phyloP scores from a whole-genome alignment of 2,113 vertebrate genomes.

The Plotosus lineatus region DNA sequence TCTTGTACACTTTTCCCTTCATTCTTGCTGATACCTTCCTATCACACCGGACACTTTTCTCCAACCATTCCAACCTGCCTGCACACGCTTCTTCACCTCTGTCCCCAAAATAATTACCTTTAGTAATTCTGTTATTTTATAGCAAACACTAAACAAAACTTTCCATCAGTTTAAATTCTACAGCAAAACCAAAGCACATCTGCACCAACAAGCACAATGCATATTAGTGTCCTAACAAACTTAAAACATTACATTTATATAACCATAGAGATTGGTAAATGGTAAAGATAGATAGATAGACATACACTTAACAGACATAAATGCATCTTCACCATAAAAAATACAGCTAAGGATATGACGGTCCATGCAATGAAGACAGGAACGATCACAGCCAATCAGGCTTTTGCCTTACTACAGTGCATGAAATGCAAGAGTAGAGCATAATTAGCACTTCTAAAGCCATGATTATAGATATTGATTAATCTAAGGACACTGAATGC shows the following conservation, averaged over 20 bases:
- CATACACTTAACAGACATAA: no score
- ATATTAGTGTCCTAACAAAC: slow-evolving; percentile 51
- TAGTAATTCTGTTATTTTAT: no score
- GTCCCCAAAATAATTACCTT: slow-evolving; percentile 8
- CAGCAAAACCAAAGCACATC: slow-evolving; percentile 42
- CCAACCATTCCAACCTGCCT: no score
- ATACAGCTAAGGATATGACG: slow-evolving; percentile 63
- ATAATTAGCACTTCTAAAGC: neutral
- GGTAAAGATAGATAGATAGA: no score
- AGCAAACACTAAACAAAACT: slow-evolving; percentile 17
- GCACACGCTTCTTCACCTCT: no score
- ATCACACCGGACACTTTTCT: no score
- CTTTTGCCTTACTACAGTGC: neutral
- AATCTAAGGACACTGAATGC: neutral
- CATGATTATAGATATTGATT: neutral
- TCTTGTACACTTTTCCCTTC: no score
- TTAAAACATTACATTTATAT: neutral
- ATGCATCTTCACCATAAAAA: no score
- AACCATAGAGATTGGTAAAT: no score
- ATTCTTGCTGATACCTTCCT: no score
- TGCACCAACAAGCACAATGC: slow-evolving; percentile 40
- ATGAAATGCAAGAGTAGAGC: neutral
- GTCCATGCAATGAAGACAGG: slow-evolving; percentile 66
- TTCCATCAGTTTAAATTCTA: slow-evolving; percentile 42
- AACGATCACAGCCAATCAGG: slow-evolving; percentile 55